Evolutionary conservation across 2,888 invertebrate genomes (phyloP), one percentile per base, ranked within the genome.

Genomic region (Lydus trimaculatus): DNA sequence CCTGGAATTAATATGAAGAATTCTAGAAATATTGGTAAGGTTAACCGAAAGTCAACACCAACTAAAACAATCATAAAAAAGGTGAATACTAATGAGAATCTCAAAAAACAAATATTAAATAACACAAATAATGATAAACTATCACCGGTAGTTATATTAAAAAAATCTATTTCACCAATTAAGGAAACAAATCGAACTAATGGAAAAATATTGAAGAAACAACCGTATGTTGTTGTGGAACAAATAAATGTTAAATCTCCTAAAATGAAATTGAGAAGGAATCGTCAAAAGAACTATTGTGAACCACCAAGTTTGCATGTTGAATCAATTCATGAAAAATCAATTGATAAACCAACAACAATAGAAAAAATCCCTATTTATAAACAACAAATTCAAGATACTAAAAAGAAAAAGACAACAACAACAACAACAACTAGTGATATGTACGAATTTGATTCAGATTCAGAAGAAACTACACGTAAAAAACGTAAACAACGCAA

Each of bases 311-410:
- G 52, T 25, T 6, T 25, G 0, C 1, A 36, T 23, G 23, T 25
- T 15, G 52, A 23, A 23, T 25, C 52, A 4, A 52, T 23, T 11
- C 25, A 25, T 25, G 23, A 13, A 5, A 25, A 52, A 52, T 9
- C 17, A 11, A 15, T 8, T 0, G 23, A 39, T 2, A 43, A 61
- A 23, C 9, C 25, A 36, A 13, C 7, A 39, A n/a, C 25, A 13
- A 1, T 13, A 65, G 52, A 58, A 56, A 71, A 65, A 61, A 52
- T 75, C 5, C 75, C 76, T 0, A 61, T 75, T n/a, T 76, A 76
- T 66, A 72, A 71, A 58, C 71, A 71, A 70, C 58, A 39, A 11
- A n/a, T 67, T 5, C 25, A 61, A 17, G 56, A 65, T 20, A 36
- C 31, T 28, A 33, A 15, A 9, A 56, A 17, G 8, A 17, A 23